A percentile compares a stretch with the other conserved stretches of the same genome.
Evolutionary conservation across 64 coral and sea anemone species (phyloP).

Genomic region (Porites lutea): DNA sequence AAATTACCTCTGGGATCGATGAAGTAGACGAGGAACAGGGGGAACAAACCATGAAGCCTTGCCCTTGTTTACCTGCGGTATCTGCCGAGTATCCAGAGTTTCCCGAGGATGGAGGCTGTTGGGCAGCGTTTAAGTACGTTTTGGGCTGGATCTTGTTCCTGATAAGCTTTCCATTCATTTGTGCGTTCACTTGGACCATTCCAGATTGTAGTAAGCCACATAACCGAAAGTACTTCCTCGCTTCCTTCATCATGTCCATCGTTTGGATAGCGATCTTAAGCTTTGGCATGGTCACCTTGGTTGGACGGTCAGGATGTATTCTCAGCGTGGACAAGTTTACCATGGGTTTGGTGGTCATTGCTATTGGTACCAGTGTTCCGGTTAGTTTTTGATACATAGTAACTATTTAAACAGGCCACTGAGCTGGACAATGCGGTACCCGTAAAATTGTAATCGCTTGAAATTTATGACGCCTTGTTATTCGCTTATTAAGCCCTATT

Average conservation of each 20-base stretch:
- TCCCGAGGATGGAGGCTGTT: constrained; percentile 56
- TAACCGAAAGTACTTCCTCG: constrained; percentile 93
- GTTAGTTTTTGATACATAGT: constrained; percentile 60
- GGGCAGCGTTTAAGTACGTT: constrained; percentile 43
- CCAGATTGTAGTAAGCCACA: constrained; percentile 93
- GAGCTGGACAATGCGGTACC: no score
- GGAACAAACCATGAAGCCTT: constrained; percentile 60
- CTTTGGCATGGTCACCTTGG: constrained; percentile 97
- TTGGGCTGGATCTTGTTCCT: constrained; percentile 91
- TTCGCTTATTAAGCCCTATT: no score
- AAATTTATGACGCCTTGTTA: no score
- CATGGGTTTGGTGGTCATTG: constrained; percentile 95
- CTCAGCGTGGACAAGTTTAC: constrained; percentile 98
- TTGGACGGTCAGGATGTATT: constrained; percentile 96
- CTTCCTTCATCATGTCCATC: constrained; percentile 95
- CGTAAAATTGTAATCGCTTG: background rate
- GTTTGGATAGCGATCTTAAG: constrained; percentile 98
- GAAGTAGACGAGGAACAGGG: constrained; percentile 41
- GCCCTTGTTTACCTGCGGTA: constrained; percentile 79
- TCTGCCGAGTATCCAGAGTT: constrained; percentile 76
- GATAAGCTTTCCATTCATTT: constrained; percentile 93
- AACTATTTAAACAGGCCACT: no score
- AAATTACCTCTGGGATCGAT: constrained; percentile 1
- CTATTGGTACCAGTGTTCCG: constrained; percentile 97
- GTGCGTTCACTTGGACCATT: constrained; percentile 96